Evolutionary conservation across 2,888 invertebrate species (phyloP).

Genomic region (Dryocosmus kuriphilus): DNA sequence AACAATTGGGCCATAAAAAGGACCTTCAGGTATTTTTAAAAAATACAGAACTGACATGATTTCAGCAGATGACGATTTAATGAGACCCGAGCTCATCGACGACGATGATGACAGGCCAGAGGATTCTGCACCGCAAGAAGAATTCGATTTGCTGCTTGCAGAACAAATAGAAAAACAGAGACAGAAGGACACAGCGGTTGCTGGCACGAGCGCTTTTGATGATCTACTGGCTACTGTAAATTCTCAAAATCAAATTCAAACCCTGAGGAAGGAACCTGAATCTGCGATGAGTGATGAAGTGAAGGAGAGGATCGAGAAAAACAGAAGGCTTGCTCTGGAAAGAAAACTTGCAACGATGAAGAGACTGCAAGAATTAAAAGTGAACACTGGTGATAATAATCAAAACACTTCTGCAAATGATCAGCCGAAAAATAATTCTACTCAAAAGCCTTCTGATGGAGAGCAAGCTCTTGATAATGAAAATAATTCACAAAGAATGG

Average conservation of each 20-base stretch:
- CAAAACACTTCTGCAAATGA: slow-evolving; percentile 16
- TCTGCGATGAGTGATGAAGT: slow-evolving; percentile 81
- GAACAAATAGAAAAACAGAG: slow-evolving; percentile 81
- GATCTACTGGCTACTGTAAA: slow-evolving; percentile 3
- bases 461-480: background rate
- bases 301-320: slow-evolving; percentile 84
- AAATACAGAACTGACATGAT: slow-evolving; percentile 83
- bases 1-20: slow-evolving; percentile 90
- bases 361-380: slow-evolving; percentile 44
- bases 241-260: background rate
- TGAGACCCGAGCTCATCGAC: slow-evolving; percentile 77
- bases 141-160: slow-evolving; percentile 83
- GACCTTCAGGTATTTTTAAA: slow-evolving; percentile 86
- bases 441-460: background rate
- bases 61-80: slow-evolving; percentile 66
- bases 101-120: slow-evolving; percentile 70
- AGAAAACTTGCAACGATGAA: slow-evolving; percentile 80
- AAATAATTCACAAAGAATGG: background rate
- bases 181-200: slow-evolving; percentile 47
- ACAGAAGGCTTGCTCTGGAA: slow-evolving; percentile 83
- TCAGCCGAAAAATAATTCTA: background rate
- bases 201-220: slow-evolving; percentile 24
- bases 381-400: slow-evolving; percentile 16
- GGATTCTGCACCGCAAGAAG: slow-evolving; percentile 79
- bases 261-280: slow-evolving; percentile 33